These are phyloP conservation scores for Diorhabda carinulata DNA, from an alignment of 1,140 invertebrate genomes.

Conservation along the genomic window DNA sequence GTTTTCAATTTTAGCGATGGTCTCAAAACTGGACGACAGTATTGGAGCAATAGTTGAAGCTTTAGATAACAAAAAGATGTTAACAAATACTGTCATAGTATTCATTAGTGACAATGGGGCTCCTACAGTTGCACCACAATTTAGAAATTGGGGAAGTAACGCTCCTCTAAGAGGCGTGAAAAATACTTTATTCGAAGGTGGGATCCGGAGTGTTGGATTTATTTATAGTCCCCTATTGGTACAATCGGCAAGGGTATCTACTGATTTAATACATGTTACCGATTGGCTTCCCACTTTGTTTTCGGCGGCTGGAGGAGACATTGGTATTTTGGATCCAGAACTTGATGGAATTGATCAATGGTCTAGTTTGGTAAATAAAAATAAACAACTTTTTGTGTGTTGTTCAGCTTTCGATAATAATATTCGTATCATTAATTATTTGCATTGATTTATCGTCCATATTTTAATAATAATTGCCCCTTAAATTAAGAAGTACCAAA, in stretches of 20 bases:
- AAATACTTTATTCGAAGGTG: conserved; percentile 61
- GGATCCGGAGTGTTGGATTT: conserved; percentile 59
- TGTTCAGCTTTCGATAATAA: too few species aligned
- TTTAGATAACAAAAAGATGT: conserved; percentile 55
- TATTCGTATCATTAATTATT: too few species aligned
- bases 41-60: conserved; percentile 61
- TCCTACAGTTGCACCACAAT: conserved; percentile 43
- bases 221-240: conserved; percentile 54
- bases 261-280: conserved; percentile 63
- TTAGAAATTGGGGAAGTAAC: conserved; percentile 62
- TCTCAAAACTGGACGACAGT: conserved; percentile 67
- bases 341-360: conserved; percentile 54
- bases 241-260: conserved; percentile 51
- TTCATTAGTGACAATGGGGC: conserved; percentile 70
- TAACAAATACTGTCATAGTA: conserved; percentile 66
- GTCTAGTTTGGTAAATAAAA: conserved; percentile 42
- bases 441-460: too few species aligned
- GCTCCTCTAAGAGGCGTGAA: conserved; percentile 61
- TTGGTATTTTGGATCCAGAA: conserved; percentile 40
- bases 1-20: conserved; percentile 56
- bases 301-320: conserved; percentile 54
- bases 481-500: too few species aligned
- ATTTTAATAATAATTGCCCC: too few species aligned
- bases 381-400: neutral
- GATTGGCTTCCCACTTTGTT: conserved; percentile 67